Evolutionary conservation across 2,113 vertebrate genomes (phyloP), one percentile per base, ranked within the genome.

Genomic region (Onychostoma macrolepis): DNA sequence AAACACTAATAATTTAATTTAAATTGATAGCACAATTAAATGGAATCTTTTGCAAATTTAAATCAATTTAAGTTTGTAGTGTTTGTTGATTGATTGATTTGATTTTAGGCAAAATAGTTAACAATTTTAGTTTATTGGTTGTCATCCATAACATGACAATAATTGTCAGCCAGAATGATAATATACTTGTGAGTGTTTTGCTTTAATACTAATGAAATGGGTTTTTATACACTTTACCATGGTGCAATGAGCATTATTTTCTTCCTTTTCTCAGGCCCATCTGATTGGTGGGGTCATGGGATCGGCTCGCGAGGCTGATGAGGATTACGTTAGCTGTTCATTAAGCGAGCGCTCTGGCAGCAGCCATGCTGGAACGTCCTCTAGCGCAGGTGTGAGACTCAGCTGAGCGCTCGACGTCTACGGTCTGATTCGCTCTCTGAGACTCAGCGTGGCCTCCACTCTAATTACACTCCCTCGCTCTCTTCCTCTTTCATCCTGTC

Each of bases 391-490:
- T 71, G 58, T 74, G 71, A 69, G 24, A 80, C 71, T 84, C 77
- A 58, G 61, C 88, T 81, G 80, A 87, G 43, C 53, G 1, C 65
- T 87, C 83, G 48, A 85, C 72, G 78, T 78, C 1, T 41, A 85
- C 67, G 45, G 75, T 89, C 91, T 90, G 33, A 90, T 89, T 88
- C 84, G 76, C 87, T 91, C 50, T 88, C 88, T 78, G 81, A 24
- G 72, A 77, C 86, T 85, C 80, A 86, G 91, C 88, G 71, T 53
- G 38, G 38, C 56, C 48, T 87, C 86, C 86, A 77, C 87, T 89
- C 87, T 92, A 90, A 89, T 91, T 87, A 89, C 61, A 85, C 85
- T 91, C 90, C 86, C 88, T 78, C 90, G 15, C 45, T 85, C 80
- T 43, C 77, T 81, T 86, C 88, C 26, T 65, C 56, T 75, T 65